phyloP scores from a whole-genome alignment of 1,140 invertebrate genomes.

The Macrocentrus cingulum region DNA sequence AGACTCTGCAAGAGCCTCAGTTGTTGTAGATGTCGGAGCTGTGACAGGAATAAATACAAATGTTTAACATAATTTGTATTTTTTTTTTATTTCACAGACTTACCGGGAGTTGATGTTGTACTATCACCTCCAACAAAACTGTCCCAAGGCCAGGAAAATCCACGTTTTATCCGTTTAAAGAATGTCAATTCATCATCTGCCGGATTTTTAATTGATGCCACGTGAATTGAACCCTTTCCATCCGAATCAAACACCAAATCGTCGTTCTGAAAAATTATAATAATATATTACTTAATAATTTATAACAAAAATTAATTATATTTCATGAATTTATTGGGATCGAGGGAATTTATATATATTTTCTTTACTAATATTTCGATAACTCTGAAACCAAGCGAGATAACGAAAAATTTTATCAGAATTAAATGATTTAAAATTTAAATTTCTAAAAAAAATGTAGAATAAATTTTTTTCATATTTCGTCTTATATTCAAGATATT shows the following conservation, averaged over 20 bases:
- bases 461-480: too few relatives aligned
- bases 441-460: too few relatives aligned
- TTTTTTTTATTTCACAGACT: not conserved
- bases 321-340: too few relatives aligned
- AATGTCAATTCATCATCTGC: conserved; percentile 35
- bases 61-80: not conserved
- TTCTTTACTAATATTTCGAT: too few relatives aligned
- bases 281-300: conserved; percentile 17
- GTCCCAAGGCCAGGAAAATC: not conserved
- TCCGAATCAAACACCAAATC: conserved; percentile 51
- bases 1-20: not conserved
- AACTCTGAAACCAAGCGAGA: too few relatives aligned
- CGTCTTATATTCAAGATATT: too few relatives aligned
- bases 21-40: not conserved
- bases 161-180: conserved; percentile 44
- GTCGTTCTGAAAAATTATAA: conserved; percentile 49
- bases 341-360: too few relatives aligned
- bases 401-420: too few relatives aligned
- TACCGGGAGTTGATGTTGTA: not conserved
- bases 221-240: conserved; percentile 27
- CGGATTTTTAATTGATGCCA: conserved; percentile 38
- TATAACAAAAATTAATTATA: too few relatives aligned
- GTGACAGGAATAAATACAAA: not conserved
- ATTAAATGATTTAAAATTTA: too few relatives aligned
- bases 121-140: not conserved